Percentiles rank a stretch among this genome's conserved stretches.
Conservation (phyloP, 2,113 vertebrate species). For the Lagopus leucura region DNA sequence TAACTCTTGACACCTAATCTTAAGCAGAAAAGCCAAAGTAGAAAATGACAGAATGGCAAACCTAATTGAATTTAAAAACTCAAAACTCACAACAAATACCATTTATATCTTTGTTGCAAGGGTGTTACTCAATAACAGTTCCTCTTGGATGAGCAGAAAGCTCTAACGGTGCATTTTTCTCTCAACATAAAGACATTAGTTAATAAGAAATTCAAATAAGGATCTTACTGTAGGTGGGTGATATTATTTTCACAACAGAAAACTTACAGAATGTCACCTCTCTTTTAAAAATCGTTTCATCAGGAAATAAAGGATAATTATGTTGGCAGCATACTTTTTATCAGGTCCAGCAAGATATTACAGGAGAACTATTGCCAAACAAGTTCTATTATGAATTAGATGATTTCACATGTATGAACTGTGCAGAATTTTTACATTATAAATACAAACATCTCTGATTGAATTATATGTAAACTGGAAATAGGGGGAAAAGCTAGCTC, state of each 20-base stretch:
- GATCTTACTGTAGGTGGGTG: neutral
- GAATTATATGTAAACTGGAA: neutral
- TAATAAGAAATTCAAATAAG: constrained; percentile 1
- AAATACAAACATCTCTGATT: constrained; percentile 22
- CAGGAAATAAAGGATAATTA: constrained; percentile 61
- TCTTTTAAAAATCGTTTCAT: constrained; percentile 25
- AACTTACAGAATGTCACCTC: constrained; percentile 12
- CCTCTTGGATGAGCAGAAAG: neutral
- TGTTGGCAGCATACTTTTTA: constrained; percentile 26
- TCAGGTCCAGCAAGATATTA: constrained; percentile 22
- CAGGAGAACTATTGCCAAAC: constrained; percentile 34
- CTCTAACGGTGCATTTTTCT: neutral
- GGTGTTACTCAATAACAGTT: neutral
- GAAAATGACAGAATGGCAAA: neutral
- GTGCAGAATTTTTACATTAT: constrained; percentile 15
- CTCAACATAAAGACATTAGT: neutral
- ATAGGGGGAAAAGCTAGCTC: neutral
- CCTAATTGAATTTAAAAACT: neutral
- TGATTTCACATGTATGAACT: neutral
- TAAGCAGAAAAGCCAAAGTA: neutral
- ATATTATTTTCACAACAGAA: constrained; percentile 26
- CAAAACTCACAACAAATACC: neutral
- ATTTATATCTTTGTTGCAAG: neutral
- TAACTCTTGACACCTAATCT: neutral
- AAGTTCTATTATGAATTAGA: constrained; percentile 34